Conservation (phyloP, 2,113 vertebrate species). For the Bombycilla garrulus region DNA sequence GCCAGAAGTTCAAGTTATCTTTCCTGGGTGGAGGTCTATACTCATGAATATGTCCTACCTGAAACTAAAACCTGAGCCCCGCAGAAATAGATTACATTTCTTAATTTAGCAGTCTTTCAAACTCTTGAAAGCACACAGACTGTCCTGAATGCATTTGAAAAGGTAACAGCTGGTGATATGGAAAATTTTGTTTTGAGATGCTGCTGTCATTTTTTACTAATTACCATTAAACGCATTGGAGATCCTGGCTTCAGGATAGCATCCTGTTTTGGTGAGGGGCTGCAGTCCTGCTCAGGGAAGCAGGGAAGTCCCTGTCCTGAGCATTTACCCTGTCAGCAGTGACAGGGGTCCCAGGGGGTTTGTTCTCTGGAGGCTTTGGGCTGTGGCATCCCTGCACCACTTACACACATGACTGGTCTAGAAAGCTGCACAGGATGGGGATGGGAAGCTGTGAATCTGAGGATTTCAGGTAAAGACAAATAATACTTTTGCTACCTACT, state of each 20-base stretch:
- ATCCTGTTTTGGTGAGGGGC: neutral
- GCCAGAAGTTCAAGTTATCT: neutral
- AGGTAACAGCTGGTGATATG: neutral
- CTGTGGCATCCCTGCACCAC: accelerated
- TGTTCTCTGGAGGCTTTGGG: neutral
- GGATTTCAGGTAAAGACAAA: neutral
- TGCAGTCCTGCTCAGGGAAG: neutral
- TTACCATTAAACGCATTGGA: neutral
- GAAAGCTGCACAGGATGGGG: accelerated
- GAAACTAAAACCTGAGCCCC: neutral
- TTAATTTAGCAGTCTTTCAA: neutral
- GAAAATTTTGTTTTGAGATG: neutral
- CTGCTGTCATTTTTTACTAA: neutral
- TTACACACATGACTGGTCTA: neutral
- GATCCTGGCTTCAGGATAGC: neutral
- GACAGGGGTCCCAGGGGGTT: accelerated
- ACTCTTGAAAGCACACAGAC: neutral
- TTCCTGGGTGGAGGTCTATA: neutral
- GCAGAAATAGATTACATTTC: neutral
- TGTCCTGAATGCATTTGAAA: neutral
- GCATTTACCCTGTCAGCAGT: accelerated
- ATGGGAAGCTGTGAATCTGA: neutral
- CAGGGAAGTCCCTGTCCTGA: neutral
- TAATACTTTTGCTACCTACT: neutral
- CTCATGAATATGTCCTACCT: neutral